Percentiles rank a stretch among this genome's conserved stretches.
phyloP scores from a whole-genome alignment of 2,113 vertebrate species.

The Pagrus major region DNA sequence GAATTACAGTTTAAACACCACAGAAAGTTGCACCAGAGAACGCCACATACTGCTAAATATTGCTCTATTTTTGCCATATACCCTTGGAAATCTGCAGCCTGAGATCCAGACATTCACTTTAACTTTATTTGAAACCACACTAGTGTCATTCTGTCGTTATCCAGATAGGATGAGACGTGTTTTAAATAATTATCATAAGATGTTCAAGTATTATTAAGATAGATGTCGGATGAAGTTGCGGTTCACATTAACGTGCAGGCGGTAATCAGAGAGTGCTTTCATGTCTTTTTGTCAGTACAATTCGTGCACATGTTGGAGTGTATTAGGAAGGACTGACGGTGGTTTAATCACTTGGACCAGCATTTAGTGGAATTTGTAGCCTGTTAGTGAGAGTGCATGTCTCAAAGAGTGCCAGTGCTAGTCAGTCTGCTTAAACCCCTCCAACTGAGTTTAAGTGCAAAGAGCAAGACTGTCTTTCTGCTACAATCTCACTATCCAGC shows the following conservation, averaged over 20 bases:
- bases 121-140: background rate
- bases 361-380: background rate
- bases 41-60: background rate
- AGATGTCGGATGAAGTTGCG: background rate
- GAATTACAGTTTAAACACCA: background rate
- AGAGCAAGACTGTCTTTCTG: background rate
- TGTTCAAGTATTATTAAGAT: conserved; percentile 13
- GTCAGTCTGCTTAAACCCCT: background rate
- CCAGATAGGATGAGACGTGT: background rate
- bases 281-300: background rate
- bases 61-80: background rate
- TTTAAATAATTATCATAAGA: conserved; percentile 3
- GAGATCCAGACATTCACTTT: background rate
- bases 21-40: background rate
- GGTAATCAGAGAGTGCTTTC: conserved; percentile 6
- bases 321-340: background rate
- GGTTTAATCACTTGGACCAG: background rate
- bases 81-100: background rate
- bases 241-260: background rate
- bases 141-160: background rate
- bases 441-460: background rate
- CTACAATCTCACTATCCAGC: background rate
- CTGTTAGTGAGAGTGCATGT: background rate
- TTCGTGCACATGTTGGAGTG: background rate
- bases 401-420: background rate